A percentile compares a stretch with the other conserved stretches of the same genome.
Conservation (phyloP, 2,113 vertebrate genomes). For the Oxygymnocypris stewartii region DNA sequence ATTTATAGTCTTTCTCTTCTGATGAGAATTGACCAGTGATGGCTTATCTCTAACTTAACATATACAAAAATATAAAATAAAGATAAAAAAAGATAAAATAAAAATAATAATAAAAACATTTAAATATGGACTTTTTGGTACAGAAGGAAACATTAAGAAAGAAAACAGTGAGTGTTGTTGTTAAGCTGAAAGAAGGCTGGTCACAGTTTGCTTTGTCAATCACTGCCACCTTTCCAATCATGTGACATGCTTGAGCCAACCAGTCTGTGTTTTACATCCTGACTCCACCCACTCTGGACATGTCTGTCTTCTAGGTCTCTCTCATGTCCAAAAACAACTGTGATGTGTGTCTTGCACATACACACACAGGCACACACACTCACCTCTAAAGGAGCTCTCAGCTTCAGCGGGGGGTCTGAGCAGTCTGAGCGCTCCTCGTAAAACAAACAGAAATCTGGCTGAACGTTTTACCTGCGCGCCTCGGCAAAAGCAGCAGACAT, state of each 20-base stretch:
- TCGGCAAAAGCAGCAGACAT: slow-evolving; percentile 55
- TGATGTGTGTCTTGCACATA: slow-evolving; percentile 33
- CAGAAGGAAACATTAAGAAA: background rate
- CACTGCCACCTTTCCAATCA: background rate
- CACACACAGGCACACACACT: slow-evolving; percentile 41
- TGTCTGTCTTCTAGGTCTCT: slow-evolving; percentile 43
- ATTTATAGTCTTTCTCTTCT: background rate
- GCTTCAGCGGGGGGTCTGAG: slow-evolving; percentile 55
- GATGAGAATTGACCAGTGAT: background rate
- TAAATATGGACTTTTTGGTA: no score
- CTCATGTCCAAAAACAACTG: slow-evolving; percentile 49
- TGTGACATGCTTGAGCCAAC: slow-evolving; percentile 14
- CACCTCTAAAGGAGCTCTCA: slow-evolving; percentile 63
- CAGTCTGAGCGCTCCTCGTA: slow-evolving; percentile 53
- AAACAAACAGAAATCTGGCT: slow-evolving; percentile 68
- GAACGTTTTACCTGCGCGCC: slow-evolving; percentile 71
- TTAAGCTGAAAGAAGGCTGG: background rate
- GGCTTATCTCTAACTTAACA: background rate
- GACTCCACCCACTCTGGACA: slow-evolving; percentile 34
- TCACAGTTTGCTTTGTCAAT: background rate
- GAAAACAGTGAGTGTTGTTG: background rate
- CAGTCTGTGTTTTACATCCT: background rate
- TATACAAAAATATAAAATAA: no score
- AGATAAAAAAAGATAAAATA: no score
- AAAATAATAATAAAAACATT: no score